Conservation (phyloP, 2,113 vertebrate genomes). For the Rutilus rutilus region DNA sequence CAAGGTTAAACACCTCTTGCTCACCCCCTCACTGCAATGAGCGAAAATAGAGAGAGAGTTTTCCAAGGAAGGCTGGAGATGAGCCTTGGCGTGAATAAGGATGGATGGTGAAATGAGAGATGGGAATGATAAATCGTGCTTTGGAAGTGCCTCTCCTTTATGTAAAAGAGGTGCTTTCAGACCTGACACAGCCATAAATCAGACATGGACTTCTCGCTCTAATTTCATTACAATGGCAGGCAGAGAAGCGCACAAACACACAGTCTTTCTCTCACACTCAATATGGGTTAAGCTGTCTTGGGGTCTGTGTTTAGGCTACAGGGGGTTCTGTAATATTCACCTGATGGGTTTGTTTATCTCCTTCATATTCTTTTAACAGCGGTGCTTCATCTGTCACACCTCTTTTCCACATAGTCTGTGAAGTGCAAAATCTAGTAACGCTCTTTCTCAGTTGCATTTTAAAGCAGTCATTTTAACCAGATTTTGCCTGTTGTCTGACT, state of each 20-base stretch:
- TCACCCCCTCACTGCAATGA: conserved; percentile 2
- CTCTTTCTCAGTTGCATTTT: not conserved
- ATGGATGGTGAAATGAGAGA: conserved; percentile 68
- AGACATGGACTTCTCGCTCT: conserved; percentile 63
- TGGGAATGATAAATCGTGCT: conserved; percentile 71
- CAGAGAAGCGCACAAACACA: conserved; percentile 50
- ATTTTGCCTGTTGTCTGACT: not conserved
- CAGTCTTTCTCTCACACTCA: conserved; percentile 21
- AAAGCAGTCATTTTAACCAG: not conserved
- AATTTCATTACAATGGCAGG: conserved; percentile 70
- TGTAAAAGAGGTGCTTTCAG: conserved; percentile 73
- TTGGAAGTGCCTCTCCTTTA: conserved; percentile 66
- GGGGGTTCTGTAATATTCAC: conserved; percentile 45
- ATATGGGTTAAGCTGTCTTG: conserved; percentile 31
- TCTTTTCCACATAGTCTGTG: conserved; percentile 5
- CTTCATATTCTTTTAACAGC: conserved; percentile 14
- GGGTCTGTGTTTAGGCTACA: conserved; percentile 6
- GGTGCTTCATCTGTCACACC: not conserved
- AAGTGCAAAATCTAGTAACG: not conserved
- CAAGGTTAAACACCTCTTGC: conserved; percentile 54
- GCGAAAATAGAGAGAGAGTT: conserved; percentile 33
- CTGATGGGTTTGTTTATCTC: conserved; percentile 43
- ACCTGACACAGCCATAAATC: conserved; percentile 75
- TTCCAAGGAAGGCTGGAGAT: conserved; percentile 57
- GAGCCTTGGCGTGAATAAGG: conserved; percentile 67